Percentiles rank a stretch among this genome's conserved stretches.
Conservation (phyloP, 2,797 vertebrate species). For the Sphenopsis melanotis region DNA sequence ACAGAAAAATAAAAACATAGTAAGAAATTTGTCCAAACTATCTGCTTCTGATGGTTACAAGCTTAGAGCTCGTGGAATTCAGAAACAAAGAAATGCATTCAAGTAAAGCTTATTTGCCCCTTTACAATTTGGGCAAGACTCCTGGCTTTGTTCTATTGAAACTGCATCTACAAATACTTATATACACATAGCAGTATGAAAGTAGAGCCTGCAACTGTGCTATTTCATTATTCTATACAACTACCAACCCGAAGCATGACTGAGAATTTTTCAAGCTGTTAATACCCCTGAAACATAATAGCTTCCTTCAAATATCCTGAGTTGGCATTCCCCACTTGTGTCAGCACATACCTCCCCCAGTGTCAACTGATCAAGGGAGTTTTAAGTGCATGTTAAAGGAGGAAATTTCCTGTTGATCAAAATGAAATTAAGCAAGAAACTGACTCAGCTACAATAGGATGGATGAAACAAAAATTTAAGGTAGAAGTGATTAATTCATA, state of each 20-base stretch:
- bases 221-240: not conserved
- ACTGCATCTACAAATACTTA: not conserved
- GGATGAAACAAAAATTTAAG: not conserved
- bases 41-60: not conserved
- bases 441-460: not conserved
- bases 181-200: accelerated
- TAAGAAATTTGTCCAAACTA: not conserved
- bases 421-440: not conserved
- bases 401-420: not conserved
- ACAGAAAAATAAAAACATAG: not conserved
- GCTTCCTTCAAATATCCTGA: not conserved
- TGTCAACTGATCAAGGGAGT: not conserved
- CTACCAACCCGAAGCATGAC: not conserved
- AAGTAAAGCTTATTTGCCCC: not conserved
- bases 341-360: not conserved
- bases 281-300: not conserved
- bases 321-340: not conserved
- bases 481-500: not conserved
- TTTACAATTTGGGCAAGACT: not conserved
- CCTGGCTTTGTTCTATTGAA: not conserved
- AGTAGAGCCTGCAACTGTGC: not conserved
- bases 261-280: not conserved
- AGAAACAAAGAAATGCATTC: not conserved
- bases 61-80: not conserved
- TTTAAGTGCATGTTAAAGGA: not conserved